Evolutionary conservation across 2,888 invertebrate species (phyloP), one percentile per base, ranked within the genome.

Genomic region (Leucoptera coffeella): DNA sequence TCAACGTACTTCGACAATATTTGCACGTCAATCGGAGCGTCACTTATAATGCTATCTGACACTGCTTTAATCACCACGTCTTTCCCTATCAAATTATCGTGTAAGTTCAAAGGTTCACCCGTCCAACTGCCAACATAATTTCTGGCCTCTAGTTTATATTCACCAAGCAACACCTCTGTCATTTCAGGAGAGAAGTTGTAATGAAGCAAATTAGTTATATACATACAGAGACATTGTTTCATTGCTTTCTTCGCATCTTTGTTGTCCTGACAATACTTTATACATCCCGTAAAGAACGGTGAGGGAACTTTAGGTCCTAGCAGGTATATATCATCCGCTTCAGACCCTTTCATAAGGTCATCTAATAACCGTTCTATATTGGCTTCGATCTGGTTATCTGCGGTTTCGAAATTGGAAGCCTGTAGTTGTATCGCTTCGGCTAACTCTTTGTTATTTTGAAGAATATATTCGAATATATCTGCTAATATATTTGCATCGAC

Each of bases 191-290:
- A 58, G 33, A 73, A 73, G 51, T 80, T 80, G 29, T 56, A 60
- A 41, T 82, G 80, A 14, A 80, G 56, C 35, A 79, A 61, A 47
- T 78, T 74, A n/a, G 69, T 42, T 7, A 64, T 42, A 32, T 62
- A 65, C 12, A 60, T 35, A n/a, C 57, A 61, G 12, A 69, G 32
- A 30, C 67, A 69, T 26, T 52, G 41, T 38, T 61, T 59, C 12
- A 69, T 43, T 35, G 34, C 43, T 32, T 60, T 62, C 32, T 56
- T 61, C 3, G 43, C 45, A 15, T 51, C 54, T 33, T 53, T 61
- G 30, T 60, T 47, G 3, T 35, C 37, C 14, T 57, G n/a, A n/a
- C n/a, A 39, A 30, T 45, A 67, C 26, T 62, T 57, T 35, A 65
- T 48, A 29, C 62, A 62, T 2, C 65, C 65, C 5, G 62, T 55